Percentiles rank a stretch among this genome's conserved stretches.
phyloP scores from a whole-genome alignment of 2,113 vertebrate genomes.

The Amphiprion ocellaris region DNA sequence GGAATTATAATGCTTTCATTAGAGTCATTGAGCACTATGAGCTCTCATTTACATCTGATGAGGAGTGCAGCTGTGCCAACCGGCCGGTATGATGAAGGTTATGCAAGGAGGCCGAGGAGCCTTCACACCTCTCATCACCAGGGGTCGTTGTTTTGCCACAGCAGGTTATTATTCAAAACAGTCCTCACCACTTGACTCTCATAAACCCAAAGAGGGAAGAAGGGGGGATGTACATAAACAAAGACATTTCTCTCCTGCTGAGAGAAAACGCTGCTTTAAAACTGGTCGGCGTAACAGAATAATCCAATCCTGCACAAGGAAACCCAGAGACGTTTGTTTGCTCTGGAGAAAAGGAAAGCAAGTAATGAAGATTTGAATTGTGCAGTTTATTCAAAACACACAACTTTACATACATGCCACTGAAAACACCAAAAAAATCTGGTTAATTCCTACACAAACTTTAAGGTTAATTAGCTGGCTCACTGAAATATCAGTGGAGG shows the following conservation, averaged over 20 bases:
- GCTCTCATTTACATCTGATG: conserved; percentile 55
- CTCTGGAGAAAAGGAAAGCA: neutral
- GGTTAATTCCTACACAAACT: neutral
- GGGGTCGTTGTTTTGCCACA: conserved; percentile 62
- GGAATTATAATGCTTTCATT: conserved; percentile 68
- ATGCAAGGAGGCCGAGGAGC: conserved; percentile 44
- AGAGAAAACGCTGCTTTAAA: conserved; percentile 36
- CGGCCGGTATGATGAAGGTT: conserved; percentile 15
- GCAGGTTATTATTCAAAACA: conserved; percentile 45
- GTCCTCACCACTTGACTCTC: conserved; percentile 50
- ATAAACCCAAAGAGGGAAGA: conserved; percentile 38
- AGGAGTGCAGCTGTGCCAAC: conserved; percentile 49
- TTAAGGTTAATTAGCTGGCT: neutral
- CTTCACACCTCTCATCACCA: conserved; percentile 34
- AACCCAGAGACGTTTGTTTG: conserved; percentile 19
- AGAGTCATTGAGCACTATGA: conserved; percentile 35
- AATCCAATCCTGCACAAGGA: conserved; percentile 21
- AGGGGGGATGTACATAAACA: conserved; percentile 25
- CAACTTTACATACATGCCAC: neutral
- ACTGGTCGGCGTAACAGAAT: conserved; percentile 27
- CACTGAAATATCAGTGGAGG: neutral
- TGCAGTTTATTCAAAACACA: conserved; percentile 15
- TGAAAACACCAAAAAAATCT: neutral
- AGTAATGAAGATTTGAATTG: neutral
- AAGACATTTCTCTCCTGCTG: conserved; percentile 31